These are phyloP conservation scores for Iguana delicatissima DNA, from an alignment of 2,797 vertebrate species.

Conservation along the genomic window DNA sequence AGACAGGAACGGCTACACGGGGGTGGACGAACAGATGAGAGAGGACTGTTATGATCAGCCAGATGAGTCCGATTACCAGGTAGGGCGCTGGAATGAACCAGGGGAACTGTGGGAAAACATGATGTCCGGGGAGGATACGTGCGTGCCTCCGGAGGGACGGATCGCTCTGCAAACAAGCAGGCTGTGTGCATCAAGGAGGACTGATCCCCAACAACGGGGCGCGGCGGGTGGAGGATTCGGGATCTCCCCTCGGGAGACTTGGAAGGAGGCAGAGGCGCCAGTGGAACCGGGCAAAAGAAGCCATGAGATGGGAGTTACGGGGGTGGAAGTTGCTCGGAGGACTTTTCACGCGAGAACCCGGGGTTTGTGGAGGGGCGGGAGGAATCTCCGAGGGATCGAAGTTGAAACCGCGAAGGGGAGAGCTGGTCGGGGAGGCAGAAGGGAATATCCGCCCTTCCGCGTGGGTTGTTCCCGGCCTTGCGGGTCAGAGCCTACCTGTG, in stretches of 20 bases:
- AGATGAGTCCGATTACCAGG: neutral
- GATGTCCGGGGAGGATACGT: neutral
- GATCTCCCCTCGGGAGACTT: too few relatives aligned
- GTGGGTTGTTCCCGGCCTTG: too few relatives aligned
- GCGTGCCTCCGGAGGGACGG: neutral
- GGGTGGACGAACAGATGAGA: neutral
- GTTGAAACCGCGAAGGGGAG: neutral
- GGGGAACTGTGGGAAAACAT: neutral
- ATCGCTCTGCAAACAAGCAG: neutral
- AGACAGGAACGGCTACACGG: too few relatives aligned
- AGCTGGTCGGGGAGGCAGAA: too few relatives aligned
- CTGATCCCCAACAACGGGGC: too few relatives aligned
- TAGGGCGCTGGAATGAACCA: neutral
- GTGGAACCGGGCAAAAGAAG: neutral
- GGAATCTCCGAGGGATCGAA: too few relatives aligned
- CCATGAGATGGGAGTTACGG: neutral
- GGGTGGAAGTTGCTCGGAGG: neutral
- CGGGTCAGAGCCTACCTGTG: slow-evolving; percentile 44
- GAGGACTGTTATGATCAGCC: neutral
- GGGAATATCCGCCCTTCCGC: too few relatives aligned
- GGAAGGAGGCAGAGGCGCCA: too few relatives aligned
- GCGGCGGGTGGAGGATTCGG: neutral
- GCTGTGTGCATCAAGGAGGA: too few relatives aligned
- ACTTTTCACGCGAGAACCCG: neutral
- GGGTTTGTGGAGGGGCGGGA: neutral